Percentiles rank a stretch among this genome's conserved stretches.
These are phyloP conservation scores for Drosophila repletoides DNA, from an alignment of 1,140 invertebrate genomes.

Conservation along the genomic window DNA sequence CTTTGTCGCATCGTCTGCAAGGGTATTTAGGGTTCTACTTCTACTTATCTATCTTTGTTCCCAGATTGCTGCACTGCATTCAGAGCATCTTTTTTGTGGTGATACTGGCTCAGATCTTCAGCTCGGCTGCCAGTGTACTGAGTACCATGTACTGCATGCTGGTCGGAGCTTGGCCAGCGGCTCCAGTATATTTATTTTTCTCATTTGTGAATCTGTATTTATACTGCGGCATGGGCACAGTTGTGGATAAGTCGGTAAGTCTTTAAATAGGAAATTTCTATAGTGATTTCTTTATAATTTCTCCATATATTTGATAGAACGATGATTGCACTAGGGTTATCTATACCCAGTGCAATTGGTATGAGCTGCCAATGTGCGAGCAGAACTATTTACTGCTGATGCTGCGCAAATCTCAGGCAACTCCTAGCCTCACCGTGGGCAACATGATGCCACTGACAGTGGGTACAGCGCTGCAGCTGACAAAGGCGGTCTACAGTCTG, in stretches of 20 bases:
- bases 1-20: no score
- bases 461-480: constrained; percentile 24
- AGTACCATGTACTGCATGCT: constrained; percentile 8
- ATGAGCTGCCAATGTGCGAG: constrained; percentile 16
- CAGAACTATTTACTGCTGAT: constrained; percentile 11
- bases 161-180: constrained; percentile 18
- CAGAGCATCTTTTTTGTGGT: not conserved
- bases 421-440: constrained; percentile 4
- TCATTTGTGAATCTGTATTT: constrained; percentile 14
- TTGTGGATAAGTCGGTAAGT: constrained; percentile 10
- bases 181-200: constrained; percentile 6
- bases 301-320: constrained; percentile 4
- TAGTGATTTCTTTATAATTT: not conserved
- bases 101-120: constrained; percentile 4
- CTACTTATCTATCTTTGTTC: no score
- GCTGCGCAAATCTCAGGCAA: constrained; percentile 18
- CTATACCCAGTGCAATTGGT: constrained; percentile 24
- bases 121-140: not conserved
- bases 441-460: constrained; percentile 29
- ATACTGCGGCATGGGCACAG: constrained; percentile 15
- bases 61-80: constrained; percentile 1
- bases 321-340: constrained; percentile 4
- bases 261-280: not conserved
- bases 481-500: constrained; percentile 23
- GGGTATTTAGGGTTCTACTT: no score